These are phyloP conservation scores for Mormyrus lacerda DNA, from an alignment of 2,113 vertebrate genomes.

Conservation along the genomic window DNA sequence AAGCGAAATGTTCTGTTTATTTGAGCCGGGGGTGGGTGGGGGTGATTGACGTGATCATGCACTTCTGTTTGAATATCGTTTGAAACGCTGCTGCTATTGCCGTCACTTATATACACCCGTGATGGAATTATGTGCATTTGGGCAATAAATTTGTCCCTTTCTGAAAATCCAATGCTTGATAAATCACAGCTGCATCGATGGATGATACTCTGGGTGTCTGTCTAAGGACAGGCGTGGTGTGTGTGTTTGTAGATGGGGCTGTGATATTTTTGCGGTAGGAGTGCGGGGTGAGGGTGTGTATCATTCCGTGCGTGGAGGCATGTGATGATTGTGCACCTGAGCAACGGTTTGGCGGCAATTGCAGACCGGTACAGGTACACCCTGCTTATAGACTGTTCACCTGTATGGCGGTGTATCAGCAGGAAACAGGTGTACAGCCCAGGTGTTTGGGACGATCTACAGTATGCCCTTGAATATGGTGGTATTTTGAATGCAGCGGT, in stretches of 20 bases:
- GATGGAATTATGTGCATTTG: neutral
- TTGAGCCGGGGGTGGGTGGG: neutral
- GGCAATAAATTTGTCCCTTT: neutral
- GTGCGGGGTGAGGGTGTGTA: neutral
- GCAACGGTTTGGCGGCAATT: neutral
- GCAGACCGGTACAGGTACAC: neutral
- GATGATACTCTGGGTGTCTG: neutral
- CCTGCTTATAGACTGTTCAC: neutral
- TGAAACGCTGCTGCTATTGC: neutral
- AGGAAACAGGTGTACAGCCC: neutral
- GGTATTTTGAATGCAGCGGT: neutral
- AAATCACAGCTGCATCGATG: neutral
- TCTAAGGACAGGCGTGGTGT: conserved; percentile 6
- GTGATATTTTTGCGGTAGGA: conserved; percentile 5
- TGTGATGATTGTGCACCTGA: neutral
- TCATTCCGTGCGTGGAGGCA: neutral
- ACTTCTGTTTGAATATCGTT: neutral
- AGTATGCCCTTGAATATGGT: too few relatives aligned
- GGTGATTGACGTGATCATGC: conserved; percentile 2
- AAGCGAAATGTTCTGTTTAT: neutral
- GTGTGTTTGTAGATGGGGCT: neutral
- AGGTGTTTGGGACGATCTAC: neutral
- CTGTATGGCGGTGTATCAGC: neutral
- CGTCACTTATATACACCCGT: neutral
- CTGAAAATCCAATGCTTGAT: neutral